Percentiles rank a stretch among this genome's conserved stretches.
Evolutionary conservation across 2,797 vertebrate species (phyloP).

Genomic region (Sylvia borin): DNA sequence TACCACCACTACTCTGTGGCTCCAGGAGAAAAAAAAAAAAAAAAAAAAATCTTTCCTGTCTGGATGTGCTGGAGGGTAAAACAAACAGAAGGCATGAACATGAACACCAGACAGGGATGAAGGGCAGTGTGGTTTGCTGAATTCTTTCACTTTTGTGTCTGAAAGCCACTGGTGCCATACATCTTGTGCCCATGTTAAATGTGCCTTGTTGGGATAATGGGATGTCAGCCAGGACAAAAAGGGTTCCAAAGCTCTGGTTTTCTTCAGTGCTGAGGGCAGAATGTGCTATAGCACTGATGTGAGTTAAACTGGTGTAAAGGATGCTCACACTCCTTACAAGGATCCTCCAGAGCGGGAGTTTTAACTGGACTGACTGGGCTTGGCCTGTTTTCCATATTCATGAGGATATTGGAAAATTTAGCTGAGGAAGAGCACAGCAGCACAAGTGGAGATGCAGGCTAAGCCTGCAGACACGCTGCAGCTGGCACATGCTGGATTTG

Average conservation of each 20-base stretch:
- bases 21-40: neutral
- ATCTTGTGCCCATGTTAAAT: neutral
- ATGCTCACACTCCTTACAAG: neutral
- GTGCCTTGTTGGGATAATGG: neutral
- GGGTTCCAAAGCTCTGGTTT: neutral
- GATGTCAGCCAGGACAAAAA: neutral
- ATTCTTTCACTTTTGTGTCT: neutral
- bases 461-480: neutral
- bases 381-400: neutral
- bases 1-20: neutral
- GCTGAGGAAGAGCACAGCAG: neutral
- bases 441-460: neutral
- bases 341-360: neutral
- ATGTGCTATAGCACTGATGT: fast-evolving
- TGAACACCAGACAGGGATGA: neutral
- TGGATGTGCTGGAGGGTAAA: neutral
- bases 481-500: neutral
- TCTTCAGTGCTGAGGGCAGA: neutral
- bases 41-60: neutral
- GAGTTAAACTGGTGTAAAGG: neutral
- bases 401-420: neutral
- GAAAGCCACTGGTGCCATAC: neutral
- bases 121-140: neutral
- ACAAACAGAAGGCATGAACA: neutral
- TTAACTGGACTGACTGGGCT: neutral